Conservation (phyloP, 2,113 vertebrate species). For the Cavia aperea region DNA sequence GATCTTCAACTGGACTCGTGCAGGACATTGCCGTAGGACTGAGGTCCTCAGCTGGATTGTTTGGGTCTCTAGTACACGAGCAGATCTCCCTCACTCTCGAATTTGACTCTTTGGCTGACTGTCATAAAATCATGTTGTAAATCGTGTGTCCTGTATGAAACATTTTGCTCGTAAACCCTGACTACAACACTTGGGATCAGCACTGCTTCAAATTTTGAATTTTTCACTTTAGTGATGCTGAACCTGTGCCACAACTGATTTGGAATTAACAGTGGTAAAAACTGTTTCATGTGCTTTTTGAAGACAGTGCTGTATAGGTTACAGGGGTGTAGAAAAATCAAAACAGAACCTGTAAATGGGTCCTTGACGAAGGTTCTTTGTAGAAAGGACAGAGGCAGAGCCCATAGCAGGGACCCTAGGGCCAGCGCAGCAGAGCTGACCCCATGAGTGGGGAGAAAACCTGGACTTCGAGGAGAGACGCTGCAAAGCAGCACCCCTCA, state of each 20-base stretch:
- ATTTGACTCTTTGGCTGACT: not conserved
- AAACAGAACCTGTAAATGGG: not conserved
- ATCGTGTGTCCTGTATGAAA: not conserved
- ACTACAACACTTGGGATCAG: not conserved
- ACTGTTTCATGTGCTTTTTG: not conserved
- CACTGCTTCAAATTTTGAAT: not conserved
- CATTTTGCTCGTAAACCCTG: not conserved
- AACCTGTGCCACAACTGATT: not conserved
- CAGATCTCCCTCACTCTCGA: not conserved
- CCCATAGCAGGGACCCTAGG: not conserved
- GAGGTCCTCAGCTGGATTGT: not conserved
- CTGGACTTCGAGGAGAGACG: not conserved
- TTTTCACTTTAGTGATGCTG: not conserved
- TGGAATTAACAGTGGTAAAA: not conserved
- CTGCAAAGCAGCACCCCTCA: not conserved
- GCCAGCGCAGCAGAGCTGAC: not conserved
- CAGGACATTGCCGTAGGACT: not conserved
- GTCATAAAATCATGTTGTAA: not conserved
- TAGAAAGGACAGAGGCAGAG: not conserved
- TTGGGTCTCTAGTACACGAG: not conserved
- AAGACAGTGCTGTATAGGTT: not conserved
- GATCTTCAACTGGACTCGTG: not conserved
- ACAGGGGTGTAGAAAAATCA: not conserved
- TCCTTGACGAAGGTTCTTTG: not conserved
- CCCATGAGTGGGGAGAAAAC: not conserved